Conservation (phyloP, 2,113 vertebrate genomes). For the Pangasianodon gigas region DNA sequence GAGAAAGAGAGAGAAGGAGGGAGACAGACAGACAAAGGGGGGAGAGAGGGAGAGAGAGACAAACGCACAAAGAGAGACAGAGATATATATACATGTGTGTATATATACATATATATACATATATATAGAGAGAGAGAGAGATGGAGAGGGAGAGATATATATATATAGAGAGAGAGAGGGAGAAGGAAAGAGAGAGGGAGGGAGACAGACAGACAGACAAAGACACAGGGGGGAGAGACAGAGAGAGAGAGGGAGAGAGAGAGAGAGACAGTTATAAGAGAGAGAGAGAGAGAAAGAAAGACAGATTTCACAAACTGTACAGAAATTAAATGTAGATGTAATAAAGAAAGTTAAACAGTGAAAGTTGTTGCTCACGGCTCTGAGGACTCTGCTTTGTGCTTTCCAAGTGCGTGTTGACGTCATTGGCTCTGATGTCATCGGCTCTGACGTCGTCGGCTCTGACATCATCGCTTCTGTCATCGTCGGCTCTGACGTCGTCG, state of each 20-base stretch:
- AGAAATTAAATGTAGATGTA: neutral
- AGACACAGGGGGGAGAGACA: too few relatives aligned
- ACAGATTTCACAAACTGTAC: neutral
- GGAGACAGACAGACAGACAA: too few relatives aligned
- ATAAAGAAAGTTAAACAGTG: neutral
- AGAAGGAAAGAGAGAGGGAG: too few relatives aligned
- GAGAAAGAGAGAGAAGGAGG: neutral
- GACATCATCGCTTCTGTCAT: neutral
- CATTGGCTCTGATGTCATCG: neutral
- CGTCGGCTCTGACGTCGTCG: neutral
- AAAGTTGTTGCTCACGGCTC: neutral
- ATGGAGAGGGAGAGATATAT: too few relatives aligned
- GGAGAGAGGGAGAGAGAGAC: neutral
- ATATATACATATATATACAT: too few relatives aligned
- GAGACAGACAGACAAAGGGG: neutral
- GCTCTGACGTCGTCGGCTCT: neutral
- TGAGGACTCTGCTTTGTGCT: neutral
- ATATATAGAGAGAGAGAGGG: too few relatives aligned
- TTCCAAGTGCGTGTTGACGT: neutral
- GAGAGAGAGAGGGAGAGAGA: neutral
- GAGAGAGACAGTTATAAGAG: neutral
- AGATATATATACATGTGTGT: too few relatives aligned
- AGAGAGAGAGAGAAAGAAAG: neutral
- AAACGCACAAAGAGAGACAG: too few relatives aligned
- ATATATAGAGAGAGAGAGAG: too few relatives aligned